phyloP scores from a whole-genome alignment of 2,113 vertebrate species.

The Stictonetta naevosa region DNA sequence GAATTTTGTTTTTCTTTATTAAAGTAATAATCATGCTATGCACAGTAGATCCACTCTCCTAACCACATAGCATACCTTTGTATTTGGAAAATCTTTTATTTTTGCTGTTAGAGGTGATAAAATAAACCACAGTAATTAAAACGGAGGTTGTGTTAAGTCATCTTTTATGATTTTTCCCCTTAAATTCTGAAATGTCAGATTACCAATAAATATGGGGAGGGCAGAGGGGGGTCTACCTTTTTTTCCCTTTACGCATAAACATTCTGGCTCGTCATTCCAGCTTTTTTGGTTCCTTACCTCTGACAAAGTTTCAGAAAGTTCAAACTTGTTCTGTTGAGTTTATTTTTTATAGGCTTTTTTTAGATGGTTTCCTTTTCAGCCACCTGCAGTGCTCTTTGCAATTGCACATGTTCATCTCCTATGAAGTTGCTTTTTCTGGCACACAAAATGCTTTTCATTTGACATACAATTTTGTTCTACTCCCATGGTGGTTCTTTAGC shows the following conservation, averaged over 20 bases:
- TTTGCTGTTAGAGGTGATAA: not conserved
- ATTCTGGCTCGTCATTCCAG: not conserved
- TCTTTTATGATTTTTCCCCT: not conserved
- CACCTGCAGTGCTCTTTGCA: constrained; percentile 70
- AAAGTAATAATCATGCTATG: not conserved
- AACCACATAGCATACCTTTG: not conserved
- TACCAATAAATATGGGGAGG: not conserved
- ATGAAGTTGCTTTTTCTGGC: constrained; percentile 67
- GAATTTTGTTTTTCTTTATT: not conserved
- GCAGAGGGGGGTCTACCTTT: no score
- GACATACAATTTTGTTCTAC: constrained; percentile 22
- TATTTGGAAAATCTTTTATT: not conserved
- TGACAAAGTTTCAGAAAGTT: constrained; percentile 35
- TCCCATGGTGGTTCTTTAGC: constrained; percentile 47
- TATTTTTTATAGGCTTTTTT: constrained; percentile 61
- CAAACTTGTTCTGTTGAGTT: not conserved
- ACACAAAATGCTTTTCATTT: constrained; percentile 26
- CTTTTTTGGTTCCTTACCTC: constrained; percentile 21
- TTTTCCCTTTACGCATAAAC: not conserved
- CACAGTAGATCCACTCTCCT: not conserved
- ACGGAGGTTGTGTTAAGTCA: not conserved
- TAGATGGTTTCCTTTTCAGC: constrained; percentile 59
- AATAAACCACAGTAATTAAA: not conserved
- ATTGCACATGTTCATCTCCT: constrained; percentile 63
- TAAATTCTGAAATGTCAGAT: not conserved